Percentiles rank a stretch among this genome's conserved stretches.
Conservation (phyloP, 2,797 vertebrate species). For the Sebastes minor region DNA sequence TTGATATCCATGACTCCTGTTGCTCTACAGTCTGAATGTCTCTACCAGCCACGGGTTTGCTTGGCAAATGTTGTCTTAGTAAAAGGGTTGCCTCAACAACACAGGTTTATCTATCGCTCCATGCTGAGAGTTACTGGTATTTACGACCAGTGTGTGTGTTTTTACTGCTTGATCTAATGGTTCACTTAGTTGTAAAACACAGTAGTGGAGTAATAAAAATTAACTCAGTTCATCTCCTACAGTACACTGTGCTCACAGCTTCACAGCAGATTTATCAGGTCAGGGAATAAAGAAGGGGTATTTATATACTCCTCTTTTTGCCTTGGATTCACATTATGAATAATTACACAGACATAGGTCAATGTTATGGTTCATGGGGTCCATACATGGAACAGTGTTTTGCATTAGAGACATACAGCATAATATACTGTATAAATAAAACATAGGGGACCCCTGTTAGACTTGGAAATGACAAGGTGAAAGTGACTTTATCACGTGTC, state of each 20-base stretch:
- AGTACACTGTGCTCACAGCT: slow-evolving; percentile 28
- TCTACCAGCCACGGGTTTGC: not conserved
- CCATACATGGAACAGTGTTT: slow-evolving; percentile 4
- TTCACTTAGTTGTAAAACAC: slow-evolving; percentile 49
- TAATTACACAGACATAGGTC: not conserved
- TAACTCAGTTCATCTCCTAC: slow-evolving; percentile 38
- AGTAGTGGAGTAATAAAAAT: slow-evolving; percentile 51
- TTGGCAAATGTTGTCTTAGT: not conserved
- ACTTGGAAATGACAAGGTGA: not conserved
- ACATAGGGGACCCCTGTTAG: not conserved
- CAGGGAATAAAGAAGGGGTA: not conserved
- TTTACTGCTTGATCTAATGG: slow-evolving; percentile 45
- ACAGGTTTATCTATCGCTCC: slow-evolving; percentile 28
- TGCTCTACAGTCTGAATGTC: not conserved
- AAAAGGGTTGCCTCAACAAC: slow-evolving; percentile 30
- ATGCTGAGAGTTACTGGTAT: slow-evolving; percentile 45
- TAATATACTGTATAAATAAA: not conserved
- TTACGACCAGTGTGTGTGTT: slow-evolving; percentile 58
- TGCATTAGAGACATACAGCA: not conserved
- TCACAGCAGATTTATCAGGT: slow-evolving; percentile 4
- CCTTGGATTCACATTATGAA: slow-evolving; percentile 11
- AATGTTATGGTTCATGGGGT: not conserved
- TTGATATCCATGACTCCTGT: slow-evolving; percentile 13
- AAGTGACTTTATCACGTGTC: not conserved
- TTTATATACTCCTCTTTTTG: not conserved